phyloP scores from a whole-genome alignment of 2,888 invertebrate genomes.

The Eristalis pertinax region DNA sequence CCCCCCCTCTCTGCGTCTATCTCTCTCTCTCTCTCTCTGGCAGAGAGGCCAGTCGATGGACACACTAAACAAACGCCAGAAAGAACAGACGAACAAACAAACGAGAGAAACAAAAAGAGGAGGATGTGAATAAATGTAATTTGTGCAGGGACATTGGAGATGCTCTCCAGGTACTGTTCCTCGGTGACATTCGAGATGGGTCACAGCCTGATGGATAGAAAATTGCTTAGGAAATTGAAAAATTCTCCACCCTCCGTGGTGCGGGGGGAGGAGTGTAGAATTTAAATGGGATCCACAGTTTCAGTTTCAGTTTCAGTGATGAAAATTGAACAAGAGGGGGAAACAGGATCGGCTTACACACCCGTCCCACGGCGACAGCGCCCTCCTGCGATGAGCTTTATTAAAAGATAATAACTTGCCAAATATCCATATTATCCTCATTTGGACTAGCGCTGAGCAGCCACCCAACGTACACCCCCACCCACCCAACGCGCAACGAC shows the following conservation, averaged over 20 bases:
- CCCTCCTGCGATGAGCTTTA: constrained; percentile 25
- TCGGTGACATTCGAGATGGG: constrained; percentile 30
- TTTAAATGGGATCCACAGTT: not conserved
- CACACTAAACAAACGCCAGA: constrained; percentile 22
- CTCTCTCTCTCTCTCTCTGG: not conserved
- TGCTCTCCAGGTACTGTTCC: constrained; percentile 27
- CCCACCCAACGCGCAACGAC: not conserved
- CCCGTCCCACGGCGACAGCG: not conserved
- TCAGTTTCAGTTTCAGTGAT: not conserved
- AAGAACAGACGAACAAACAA: too few relatives aligned
- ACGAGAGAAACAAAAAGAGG: not conserved
- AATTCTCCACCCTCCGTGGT: constrained; percentile 2
- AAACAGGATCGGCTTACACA: not conserved
- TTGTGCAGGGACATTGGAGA: constrained; percentile 61
- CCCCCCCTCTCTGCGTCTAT: too few relatives aligned
- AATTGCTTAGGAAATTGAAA: constrained; percentile 51
- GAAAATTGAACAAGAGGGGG: not conserved
- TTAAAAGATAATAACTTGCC: constrained; percentile 56
- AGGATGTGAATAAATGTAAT: constrained; percentile 55
- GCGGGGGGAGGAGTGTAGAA: not conserved
- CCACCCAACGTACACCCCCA: not conserved
- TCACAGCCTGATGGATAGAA: constrained; percentile 36
- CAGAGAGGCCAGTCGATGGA: too few relatives aligned
- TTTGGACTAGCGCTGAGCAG: constrained; percentile 8
- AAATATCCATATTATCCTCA: constrained; percentile 48